phyloP scores from a whole-genome alignment of 1,140 invertebrate genomes.

The Drosophila albomicans region DNA sequence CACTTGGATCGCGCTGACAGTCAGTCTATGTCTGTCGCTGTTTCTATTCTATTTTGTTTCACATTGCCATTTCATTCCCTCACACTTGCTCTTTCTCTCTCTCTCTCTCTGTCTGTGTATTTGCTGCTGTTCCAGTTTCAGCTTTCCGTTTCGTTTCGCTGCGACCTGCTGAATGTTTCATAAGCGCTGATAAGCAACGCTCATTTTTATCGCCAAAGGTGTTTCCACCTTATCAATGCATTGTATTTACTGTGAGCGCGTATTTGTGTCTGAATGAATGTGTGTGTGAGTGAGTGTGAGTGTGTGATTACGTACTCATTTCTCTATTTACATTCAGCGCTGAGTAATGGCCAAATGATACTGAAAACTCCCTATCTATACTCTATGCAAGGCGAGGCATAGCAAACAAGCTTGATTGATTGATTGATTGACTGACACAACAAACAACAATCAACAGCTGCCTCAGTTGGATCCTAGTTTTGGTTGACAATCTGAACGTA shows the following conservation, averaged over 20 bases:
- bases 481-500: no score
- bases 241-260: background rate
- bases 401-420: background rate
- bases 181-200: conserved; percentile 36
- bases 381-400: background rate
- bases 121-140: conserved; percentile 1
- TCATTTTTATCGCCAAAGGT: conserved; percentile 46
- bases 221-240: conserved; percentile 36
- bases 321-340: background rate
- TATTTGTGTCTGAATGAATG: conserved; percentile 3
- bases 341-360: conserved; percentile 8
- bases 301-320: conserved; percentile 1
- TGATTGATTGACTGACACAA: background rate
- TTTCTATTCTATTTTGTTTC: conserved; percentile 35
- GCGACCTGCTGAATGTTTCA: conserved; percentile 37
- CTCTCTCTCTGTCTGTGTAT: background rate
- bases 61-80: conserved; percentile 26
- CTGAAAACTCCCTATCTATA: background rate
- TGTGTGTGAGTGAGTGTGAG: background rate
- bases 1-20: conserved; percentile 15
- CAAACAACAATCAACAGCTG: no score
- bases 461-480: no score
- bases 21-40: conserved; percentile 4
- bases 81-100: conserved; percentile 16
- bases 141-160: conserved; percentile 27